Conservation (phyloP, 2,113 vertebrate species). For the Oceanodroma tethys region DNA sequence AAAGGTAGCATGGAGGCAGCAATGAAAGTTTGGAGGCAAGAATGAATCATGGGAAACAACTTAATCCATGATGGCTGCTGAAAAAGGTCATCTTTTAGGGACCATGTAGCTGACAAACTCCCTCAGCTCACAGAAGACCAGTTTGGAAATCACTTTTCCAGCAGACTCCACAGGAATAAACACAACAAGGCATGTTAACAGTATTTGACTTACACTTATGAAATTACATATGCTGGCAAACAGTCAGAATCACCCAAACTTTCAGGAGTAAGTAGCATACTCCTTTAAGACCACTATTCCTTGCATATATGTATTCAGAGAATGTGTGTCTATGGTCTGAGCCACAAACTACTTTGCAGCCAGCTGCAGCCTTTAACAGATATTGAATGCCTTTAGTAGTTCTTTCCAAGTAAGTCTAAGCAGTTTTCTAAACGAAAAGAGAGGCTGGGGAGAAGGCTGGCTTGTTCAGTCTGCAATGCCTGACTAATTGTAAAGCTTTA, state of each 20-base stretch:
- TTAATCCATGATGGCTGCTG: background rate
- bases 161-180: background rate
- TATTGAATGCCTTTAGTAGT: background rate
- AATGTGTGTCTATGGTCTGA: background rate
- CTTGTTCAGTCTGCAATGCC: background rate
- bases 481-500: slow-evolving; percentile 19
- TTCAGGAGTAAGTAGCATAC: background rate
- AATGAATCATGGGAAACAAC: background rate
- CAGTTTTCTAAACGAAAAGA: background rate
- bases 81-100: background rate
- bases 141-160: background rate
- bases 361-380: background rate
- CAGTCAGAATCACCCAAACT: background rate
- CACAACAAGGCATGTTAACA: background rate
- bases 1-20: background rate
- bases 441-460: background rate
- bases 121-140: background rate
- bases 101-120: background rate
- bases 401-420: background rate
- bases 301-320: background rate
- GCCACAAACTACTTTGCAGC: background rate
- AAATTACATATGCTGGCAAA: background rate
- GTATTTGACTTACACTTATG: background rate
- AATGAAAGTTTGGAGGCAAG: background rate
- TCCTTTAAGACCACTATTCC: background rate